Conservation (phyloP, 1,140 invertebrate species). For the Mya arenaria region DNA sequence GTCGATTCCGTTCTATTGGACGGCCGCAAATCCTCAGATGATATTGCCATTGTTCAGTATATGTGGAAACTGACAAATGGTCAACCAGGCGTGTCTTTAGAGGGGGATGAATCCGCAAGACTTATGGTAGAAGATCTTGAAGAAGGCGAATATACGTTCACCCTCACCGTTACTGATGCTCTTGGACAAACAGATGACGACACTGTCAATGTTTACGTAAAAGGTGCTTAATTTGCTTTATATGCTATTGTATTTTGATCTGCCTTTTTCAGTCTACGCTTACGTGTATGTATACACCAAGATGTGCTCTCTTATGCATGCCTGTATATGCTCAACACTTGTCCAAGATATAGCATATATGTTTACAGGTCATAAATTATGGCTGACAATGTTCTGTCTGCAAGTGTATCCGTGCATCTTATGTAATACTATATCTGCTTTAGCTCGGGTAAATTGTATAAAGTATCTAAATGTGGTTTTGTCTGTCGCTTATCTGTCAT, state of each 20-base stretch:
- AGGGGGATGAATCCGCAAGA: not conserved
- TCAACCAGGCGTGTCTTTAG: not conserved
- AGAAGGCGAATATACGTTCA: constrained; percentile 12
- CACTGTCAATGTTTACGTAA: constrained; percentile 15
- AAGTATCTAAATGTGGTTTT: no score
- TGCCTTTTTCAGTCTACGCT: not conserved
- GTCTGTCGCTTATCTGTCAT: no score
- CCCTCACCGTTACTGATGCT: constrained; percentile 22
- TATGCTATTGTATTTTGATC: not conserved
- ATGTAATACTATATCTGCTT: no score
- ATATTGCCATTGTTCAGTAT: constrained; percentile 17
- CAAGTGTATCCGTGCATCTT: no score
- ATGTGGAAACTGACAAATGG: not conserved
- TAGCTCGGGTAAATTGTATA: no score
- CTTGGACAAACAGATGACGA: constrained; percentile 29
- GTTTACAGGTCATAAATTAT: no score
- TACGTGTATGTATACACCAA: not conserved
- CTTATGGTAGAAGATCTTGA: not conserved
- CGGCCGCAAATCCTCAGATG: constrained; percentile 12
- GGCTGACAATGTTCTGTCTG: no score
- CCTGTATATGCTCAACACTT: no score
- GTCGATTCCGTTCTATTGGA: not conserved
- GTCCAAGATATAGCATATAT: no score
- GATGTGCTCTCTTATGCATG: no score
- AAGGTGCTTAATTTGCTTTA: constrained; percentile 23